Conservation (phyloP, 2,797 vertebrate species). For the Oreortyx pictus region DNA sequence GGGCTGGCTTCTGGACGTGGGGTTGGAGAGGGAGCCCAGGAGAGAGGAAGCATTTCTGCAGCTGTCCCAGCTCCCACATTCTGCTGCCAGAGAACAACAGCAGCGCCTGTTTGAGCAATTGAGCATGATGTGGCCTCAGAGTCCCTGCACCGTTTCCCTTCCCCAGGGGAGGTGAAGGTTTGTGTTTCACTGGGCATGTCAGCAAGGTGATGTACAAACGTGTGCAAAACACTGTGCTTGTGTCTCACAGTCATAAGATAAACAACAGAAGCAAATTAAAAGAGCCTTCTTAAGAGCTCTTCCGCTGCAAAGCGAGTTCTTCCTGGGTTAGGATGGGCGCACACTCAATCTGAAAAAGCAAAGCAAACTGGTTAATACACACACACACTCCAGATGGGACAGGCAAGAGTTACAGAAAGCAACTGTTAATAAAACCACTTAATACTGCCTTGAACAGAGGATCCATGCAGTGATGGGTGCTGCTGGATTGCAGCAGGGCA, state of each 20-base stretch:
- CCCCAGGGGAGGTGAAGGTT: neutral
- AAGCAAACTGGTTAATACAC: constrained; percentile 97
- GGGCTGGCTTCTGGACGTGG: neutral
- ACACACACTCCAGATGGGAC: constrained; percentile 78
- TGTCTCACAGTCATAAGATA: constrained; percentile 80
- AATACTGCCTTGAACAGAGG: constrained; percentile 48
- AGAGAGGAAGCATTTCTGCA: constrained; percentile 59
- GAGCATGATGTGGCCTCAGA: constrained; percentile 85
- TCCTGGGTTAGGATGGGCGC: constrained; percentile 82
- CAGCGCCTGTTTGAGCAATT: constrained; percentile 77
- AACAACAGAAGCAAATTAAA: constrained; percentile 77
- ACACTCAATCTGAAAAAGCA: constrained; percentile 96
- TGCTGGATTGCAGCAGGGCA: neutral
- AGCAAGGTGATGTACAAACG: constrained; percentile 77
- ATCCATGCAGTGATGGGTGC: constrained; percentile 59
- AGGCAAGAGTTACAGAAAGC: constrained; percentile 76
- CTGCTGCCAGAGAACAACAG: constrained; percentile 60
- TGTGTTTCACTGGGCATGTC: constrained; percentile 59
- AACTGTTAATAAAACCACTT: constrained; percentile 75
- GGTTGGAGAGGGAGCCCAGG: constrained; percentile 20
- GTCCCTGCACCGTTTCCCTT: constrained; percentile 60
- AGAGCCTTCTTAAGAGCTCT: constrained; percentile 81
- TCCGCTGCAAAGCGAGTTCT: constrained; percentile 82
- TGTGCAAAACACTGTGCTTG: constrained; percentile 69
- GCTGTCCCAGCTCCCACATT: constrained; percentile 55